Evolutionary conservation across 2,797 vertebrate genomes (phyloP).

Genomic region (Esox lucius): DNA sequence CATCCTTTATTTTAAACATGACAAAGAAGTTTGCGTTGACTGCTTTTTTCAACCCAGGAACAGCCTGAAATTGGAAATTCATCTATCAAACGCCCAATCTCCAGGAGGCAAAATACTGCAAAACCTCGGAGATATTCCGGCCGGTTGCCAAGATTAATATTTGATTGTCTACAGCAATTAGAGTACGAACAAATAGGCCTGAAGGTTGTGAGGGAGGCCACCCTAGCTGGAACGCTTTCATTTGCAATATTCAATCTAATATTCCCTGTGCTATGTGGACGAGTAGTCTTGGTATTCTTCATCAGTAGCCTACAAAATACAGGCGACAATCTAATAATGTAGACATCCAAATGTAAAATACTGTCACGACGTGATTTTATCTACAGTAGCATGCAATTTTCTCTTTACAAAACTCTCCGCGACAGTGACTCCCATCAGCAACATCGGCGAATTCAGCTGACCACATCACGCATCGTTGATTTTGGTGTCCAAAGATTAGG

Average conservation of each 20-base stretch:
- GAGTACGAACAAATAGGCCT: neutral
- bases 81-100: neutral
- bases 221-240: neutral
- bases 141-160: neutral
- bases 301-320: neutral
- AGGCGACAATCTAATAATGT: neutral
- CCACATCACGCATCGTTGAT: neutral
- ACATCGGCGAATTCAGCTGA: neutral
- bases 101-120: neutral
- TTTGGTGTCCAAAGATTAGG: neutral
- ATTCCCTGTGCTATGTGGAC: neutral
- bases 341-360: neutral
- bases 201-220: neutral
- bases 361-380: neutral
- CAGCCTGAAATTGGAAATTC: neutral
- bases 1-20: neutral
- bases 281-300: neutral
- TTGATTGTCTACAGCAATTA: neutral
- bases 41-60: neutral
- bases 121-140: neutral
- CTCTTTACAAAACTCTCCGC: neutral
- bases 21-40: neutral
- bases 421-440: neutral
- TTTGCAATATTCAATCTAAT: neutral
- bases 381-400: neutral